Evolutionary conservation across 2,797 vertebrate genomes (phyloP).

Genomic region (Coendou prehensilis): DNA sequence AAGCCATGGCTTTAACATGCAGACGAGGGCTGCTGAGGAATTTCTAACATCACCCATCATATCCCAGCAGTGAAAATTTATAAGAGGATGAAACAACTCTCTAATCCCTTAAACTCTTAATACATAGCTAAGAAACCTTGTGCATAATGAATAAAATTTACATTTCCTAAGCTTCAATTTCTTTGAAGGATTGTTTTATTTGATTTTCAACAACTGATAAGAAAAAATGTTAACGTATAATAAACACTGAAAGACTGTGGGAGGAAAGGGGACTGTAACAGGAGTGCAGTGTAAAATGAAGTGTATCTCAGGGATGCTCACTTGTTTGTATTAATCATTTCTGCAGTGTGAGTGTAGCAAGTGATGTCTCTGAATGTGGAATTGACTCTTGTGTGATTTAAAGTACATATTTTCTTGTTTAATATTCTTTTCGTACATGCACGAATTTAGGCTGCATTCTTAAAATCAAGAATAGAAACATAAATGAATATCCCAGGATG

Average conservation of each 20-base stretch:
- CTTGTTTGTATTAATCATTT: conserved; percentile 83
- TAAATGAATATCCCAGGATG: conserved; percentile 28
- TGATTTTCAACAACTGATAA: conserved; percentile 71
- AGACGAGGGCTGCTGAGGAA: conserved; percentile 74
- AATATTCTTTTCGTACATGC: neutral
- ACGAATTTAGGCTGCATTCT: conserved; percentile 54
- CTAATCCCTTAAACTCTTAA: conserved; percentile 84
- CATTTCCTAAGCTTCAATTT: conserved; percentile 78
- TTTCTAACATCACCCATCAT: conserved; percentile 79
- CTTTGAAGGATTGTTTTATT: conserved; percentile 71
- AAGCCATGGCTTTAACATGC: conserved; percentile 61
- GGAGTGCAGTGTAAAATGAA: conserved; percentile 59
- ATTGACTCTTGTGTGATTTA: conserved; percentile 63
- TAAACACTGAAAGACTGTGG: conserved; percentile 64
- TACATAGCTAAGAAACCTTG: conserved; percentile 69
- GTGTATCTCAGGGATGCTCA: neutral
- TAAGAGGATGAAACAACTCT: conserved; percentile 69
- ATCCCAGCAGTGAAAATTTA: conserved; percentile 77
- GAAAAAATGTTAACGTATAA: conserved; percentile 62
- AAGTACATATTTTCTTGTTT: conserved; percentile 33
- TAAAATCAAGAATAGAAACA: conserved; percentile 59
- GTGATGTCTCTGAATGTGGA: conserved; percentile 69
- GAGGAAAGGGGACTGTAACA: conserved; percentile 30
- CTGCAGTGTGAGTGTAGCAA: conserved; percentile 63
- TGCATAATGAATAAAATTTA: conserved; percentile 79